Base-by-base conservation (phyloP, 2,888 invertebrate species). In the Matsumyia berberina region DNA sequence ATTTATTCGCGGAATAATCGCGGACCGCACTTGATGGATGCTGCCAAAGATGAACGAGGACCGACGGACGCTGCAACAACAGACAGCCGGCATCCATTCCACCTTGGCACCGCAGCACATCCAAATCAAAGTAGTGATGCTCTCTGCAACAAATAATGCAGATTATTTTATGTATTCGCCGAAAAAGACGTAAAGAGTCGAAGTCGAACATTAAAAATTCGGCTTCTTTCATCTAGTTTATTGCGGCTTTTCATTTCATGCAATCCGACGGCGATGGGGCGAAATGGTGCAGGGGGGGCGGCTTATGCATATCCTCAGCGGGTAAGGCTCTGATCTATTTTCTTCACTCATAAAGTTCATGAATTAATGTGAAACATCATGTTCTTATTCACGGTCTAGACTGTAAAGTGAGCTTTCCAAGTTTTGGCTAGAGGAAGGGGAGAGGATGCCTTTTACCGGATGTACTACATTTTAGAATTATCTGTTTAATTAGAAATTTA, bases 1-100 rank as follows among this genome's bases (percentile, higher is more conserved):
- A 85, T 85, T 85, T 85, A 85, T 85, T 85, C 80, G 80, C 80
- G 64, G 80, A 85, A 85, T 85, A 80, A 85, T 80, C 85, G 74
- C 62, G 70, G 80, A 76, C 85, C 85, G 80, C 85, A 80, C 80
- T 85, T 85, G 80, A 85, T 80, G 85, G 85, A 80, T 85, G 85
- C 70, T 85, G 85, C 74, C 80, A 76, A 80, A 80, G 85, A 85
- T 70, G 58, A 79, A 70, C 78, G 44, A 69, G 64, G 51, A 57
- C 67, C 62, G 69, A 78, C 57, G 17, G 24, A 78, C 57, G 17
- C 69, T 67, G 80, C 69, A 79, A 64, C 57, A 74, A 62, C 73
- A 77, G 66, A 15, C 44, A 69, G 42, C 55, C 31, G 31, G 24
- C 57, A 55, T 78, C 57, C 51, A 64, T 24, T 24, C 24, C 24